These are phyloP conservation scores for Calyptommatus sinebrachiatus DNA, from an alignment of 2,113 vertebrate species.

Conservation along the genomic window DNA sequence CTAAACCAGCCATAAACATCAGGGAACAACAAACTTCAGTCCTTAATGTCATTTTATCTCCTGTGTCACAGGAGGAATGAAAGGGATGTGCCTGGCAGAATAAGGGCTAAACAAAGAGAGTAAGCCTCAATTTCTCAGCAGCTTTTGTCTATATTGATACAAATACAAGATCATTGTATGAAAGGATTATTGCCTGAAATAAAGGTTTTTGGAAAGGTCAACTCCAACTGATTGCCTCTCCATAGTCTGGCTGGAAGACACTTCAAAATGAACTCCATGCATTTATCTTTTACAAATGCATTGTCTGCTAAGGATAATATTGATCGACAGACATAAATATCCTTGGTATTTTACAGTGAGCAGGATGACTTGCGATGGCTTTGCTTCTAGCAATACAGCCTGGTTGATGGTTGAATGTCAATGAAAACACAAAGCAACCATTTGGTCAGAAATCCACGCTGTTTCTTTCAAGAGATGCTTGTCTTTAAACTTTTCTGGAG, in stretches of 20 bases:
- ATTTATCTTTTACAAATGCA: background rate
- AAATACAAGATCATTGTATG: background rate
- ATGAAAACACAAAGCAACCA: background rate
- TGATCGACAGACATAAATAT: background rate
- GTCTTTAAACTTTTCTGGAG: too few relatives aligned
- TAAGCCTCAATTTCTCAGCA: background rate
- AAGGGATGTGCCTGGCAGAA: too few relatives aligned
- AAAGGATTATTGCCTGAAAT: background rate
- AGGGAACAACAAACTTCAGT: too few relatives aligned
- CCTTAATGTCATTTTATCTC: too few relatives aligned
- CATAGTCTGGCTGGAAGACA: background rate
- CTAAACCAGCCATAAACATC: too few relatives aligned
- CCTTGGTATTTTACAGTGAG: background rate
- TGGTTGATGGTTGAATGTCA: background rate
- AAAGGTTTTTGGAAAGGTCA: background rate
- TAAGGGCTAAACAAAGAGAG: background rate
- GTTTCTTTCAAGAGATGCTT: background rate
- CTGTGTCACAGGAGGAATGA: too few relatives aligned
- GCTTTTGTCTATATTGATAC: background rate
- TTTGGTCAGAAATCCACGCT: background rate
- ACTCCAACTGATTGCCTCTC: background rate
- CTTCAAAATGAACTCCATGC: background rate
- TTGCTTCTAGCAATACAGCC: background rate
- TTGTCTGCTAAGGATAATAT: background rate
- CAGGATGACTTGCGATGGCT: background rate